Base-by-base conservation (phyloP, 2,797 vertebrate genomes). In the Sebastes melanostomus region DNA sequence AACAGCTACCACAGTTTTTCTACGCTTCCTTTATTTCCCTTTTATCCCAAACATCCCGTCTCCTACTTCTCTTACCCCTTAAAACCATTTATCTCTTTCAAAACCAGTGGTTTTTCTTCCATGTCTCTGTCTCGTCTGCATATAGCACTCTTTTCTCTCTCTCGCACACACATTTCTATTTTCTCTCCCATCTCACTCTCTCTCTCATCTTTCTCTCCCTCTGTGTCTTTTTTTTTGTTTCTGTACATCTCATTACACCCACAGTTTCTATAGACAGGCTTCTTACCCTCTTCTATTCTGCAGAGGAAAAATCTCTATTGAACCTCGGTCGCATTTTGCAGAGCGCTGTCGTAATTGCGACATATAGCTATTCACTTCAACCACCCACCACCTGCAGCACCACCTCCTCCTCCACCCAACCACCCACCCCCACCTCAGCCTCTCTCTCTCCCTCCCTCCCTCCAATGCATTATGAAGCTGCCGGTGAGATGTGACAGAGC, bases 221-320 rank as follows among this genome's bases (percentile, higher is more conserved):
- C 20, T 24, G 50, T 79, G 1, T 63, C 6, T 38, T 38, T 75
- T 24, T 25, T 74, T 77, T 29, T 52, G 56, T 82, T 75, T 77
- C 75, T 72, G 78, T 60, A 84, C 91, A 89, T 92, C 86, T 91
- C 85, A 90, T 92, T 86, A 91, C 89, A 82, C 86, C 89, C 87
- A 91, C 91, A 76, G 52, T 73, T 83, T 86, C 87, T 74, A 86
- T 87, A 84, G 85, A 84, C 84, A 66, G 77, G 16, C 77, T 84
- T 67, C 82, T 78, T 36, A 69, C 56, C 78, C 70, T 77, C 83
- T 34, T 67, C 86, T 66, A 24, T 79, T 77, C 80, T 5, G 69
- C 76, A 83, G 79, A 88, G 82, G 79, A 84, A 71, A 71, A 85
- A 88, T 90, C 83, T 90, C 87, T 46, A 80, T 76, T 90, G 89